Evolutionary conservation across 1,140 invertebrate species (phyloP).

Genomic region (Bombyx mori): DNA sequence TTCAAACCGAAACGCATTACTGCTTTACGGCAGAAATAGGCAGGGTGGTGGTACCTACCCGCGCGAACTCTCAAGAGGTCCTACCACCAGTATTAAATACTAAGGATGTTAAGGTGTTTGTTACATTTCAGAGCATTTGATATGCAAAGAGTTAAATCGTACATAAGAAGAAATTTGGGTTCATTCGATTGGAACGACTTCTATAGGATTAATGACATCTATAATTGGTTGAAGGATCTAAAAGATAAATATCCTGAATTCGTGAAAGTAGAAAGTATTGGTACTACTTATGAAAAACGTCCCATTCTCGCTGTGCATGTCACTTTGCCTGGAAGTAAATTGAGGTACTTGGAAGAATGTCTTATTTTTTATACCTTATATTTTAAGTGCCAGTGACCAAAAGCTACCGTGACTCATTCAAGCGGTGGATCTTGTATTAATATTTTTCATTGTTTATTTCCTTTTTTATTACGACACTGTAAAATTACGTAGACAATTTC

Average conservation of each 20-base stretch:
- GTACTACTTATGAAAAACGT: slow-evolving; percentile 73
- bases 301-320: slow-evolving; percentile 76
- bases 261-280: slow-evolving; percentile 69
- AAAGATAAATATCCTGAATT: slow-evolving; percentile 38
- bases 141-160: slow-evolving; percentile 42
- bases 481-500: too few relatives aligned
- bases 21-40: too few relatives aligned
- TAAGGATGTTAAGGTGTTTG: slow-evolving; percentile 3
- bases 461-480: too few relatives aligned
- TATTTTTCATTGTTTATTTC: too few relatives aligned
- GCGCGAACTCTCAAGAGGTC: too few relatives aligned
- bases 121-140: slow-evolving; percentile 36
- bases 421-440: too few relatives aligned
- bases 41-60: too few relatives aligned
- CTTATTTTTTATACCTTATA: too few relatives aligned
- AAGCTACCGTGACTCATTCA: too few relatives aligned
- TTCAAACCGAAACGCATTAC: too few relatives aligned
- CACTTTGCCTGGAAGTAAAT: slow-evolving; percentile 39
- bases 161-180: slow-evolving; percentile 39
- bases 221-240: slow-evolving; percentile 64
- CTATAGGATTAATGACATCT: slow-evolving; percentile 61
- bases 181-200: slow-evolving; percentile 62
- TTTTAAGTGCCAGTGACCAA: too few relatives aligned
- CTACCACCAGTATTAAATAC: too few relatives aligned
- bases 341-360: slow-evolving; percentile 1